phyloP scores from a whole-genome alignment of 2,113 vertebrate genomes.

The Odocoileus virginianus region DNA sequence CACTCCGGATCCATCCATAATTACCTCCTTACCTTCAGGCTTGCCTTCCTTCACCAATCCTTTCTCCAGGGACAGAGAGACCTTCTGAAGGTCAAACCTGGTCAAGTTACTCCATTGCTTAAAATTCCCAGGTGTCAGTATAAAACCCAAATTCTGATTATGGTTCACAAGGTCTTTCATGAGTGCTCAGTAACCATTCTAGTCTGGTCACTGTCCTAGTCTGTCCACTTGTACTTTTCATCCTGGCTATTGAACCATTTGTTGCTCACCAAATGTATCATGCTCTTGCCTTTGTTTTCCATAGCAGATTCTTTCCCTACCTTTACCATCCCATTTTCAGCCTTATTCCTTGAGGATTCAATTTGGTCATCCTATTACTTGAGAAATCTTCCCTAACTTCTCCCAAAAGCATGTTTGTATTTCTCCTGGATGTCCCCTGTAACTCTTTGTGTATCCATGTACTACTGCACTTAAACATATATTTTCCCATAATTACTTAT shows the following conservation, averaged over 20 bases:
- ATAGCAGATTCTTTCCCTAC: background rate
- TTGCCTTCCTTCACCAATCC: background rate
- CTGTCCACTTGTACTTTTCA: background rate
- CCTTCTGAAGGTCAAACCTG: background rate
- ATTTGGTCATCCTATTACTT: background rate
- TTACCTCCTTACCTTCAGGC: background rate
- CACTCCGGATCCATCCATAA: background rate
- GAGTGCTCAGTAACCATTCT: background rate
- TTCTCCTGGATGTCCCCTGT: background rate
- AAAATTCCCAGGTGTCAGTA: background rate
- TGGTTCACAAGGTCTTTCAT: background rate
- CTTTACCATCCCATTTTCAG: background rate
- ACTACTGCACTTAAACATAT: background rate
- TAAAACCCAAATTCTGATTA: background rate
- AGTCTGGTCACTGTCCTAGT: background rate
- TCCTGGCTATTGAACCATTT: background rate
- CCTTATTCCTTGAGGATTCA: background rate
- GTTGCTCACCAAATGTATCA: background rate
- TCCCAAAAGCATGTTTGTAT: background rate
- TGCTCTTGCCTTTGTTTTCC: background rate
- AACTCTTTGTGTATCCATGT: accelerated
- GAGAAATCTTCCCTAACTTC: background rate
- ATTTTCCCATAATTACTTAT: background rate
- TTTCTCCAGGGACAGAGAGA: background rate
- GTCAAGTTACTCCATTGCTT: background rate